Percentiles rank a stretch among this genome's conserved stretches.
These are phyloP conservation scores for Tetanocera ferruginea DNA, from an alignment of 2,888 invertebrate genomes.

Conservation along the genomic window DNA sequence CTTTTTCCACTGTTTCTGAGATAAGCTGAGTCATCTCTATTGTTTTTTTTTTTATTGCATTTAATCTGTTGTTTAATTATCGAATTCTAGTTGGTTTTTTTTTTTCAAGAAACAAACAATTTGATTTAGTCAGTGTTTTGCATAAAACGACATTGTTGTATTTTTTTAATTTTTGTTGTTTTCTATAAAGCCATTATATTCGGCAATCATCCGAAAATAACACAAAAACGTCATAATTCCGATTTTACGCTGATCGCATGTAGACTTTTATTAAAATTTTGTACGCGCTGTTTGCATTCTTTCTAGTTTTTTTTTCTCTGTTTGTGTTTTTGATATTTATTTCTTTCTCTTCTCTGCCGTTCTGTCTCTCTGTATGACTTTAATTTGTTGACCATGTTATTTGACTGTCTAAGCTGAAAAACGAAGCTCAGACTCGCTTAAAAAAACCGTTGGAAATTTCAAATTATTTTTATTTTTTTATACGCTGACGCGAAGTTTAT, in stretches of 20 bases:
- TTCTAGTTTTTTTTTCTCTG: slow-evolving; percentile 40
- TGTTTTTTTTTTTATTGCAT: background rate
- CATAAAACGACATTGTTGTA: background rate
- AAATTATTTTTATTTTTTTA: background rate
- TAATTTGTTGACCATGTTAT: background rate
- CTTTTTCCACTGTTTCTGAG: background rate
- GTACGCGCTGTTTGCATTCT: slow-evolving; percentile 2
- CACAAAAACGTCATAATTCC: slow-evolving; percentile 57
- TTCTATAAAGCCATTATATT: background rate
- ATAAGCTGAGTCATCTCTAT: background rate
- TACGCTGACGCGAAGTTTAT: background rate
- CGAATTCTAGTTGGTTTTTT: background rate
- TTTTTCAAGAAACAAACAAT: background rate
- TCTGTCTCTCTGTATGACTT: background rate
- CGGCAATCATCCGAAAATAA: slow-evolving; percentile 56
- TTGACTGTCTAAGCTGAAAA: background rate
- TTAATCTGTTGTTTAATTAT: background rate
- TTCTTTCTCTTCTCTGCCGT: background rate
- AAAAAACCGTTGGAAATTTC: background rate
- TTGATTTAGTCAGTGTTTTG: background rate
- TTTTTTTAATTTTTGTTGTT: background rate
- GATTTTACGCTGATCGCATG: slow-evolving; percentile 35
- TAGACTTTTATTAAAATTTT: background rate
- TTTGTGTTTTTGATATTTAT: background rate
- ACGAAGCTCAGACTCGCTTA: slow-evolving; percentile 44